Evolutionary conservation across 2,888 invertebrate genomes (phyloP).

Genomic region (Drosophila subsilvestris): DNA sequence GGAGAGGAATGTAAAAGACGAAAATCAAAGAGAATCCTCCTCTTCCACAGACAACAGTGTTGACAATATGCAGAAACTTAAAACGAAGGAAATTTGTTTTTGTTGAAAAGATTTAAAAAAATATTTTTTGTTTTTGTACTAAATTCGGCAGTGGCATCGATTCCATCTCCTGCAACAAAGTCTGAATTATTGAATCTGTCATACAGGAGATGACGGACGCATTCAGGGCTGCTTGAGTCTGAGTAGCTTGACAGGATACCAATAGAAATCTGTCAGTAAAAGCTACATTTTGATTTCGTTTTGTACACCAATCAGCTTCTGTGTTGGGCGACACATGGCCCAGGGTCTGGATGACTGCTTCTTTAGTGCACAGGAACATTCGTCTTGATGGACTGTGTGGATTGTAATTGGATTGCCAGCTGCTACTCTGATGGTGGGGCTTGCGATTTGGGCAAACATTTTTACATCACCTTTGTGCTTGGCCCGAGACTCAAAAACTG

Average conservation of each 20-base stretch:
- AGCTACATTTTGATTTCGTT: too few relatives aligned
- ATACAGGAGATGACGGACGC: neutral
- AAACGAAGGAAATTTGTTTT: too few relatives aligned
- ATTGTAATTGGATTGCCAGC: neutral
- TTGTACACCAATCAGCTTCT: too few relatives aligned
- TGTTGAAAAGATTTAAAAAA: neutral
- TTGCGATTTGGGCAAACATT: neutral
- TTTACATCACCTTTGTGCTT: neutral
- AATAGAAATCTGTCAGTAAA: too few relatives aligned
- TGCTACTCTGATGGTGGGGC: neutral
- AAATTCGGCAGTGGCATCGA: too few relatives aligned
- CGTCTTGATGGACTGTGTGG: neutral
- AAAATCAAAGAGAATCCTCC: neutral
- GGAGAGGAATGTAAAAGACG: neutral
- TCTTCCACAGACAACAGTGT: neutral
- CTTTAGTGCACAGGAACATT: neutral
- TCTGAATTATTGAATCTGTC: neutral
- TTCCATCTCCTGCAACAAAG: neutral
- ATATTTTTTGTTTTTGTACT: too few relatives aligned
- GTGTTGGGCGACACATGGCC: too few relatives aligned
- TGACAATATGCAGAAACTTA: neutral
- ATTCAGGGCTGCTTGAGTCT: neutral
- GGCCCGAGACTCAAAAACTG: neutral
- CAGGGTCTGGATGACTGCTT: neutral
- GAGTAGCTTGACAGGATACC: too few relatives aligned